phyloP scores from a whole-genome alignment of 2,113 vertebrate species.

The Melanerpes aurifrons region DNA sequence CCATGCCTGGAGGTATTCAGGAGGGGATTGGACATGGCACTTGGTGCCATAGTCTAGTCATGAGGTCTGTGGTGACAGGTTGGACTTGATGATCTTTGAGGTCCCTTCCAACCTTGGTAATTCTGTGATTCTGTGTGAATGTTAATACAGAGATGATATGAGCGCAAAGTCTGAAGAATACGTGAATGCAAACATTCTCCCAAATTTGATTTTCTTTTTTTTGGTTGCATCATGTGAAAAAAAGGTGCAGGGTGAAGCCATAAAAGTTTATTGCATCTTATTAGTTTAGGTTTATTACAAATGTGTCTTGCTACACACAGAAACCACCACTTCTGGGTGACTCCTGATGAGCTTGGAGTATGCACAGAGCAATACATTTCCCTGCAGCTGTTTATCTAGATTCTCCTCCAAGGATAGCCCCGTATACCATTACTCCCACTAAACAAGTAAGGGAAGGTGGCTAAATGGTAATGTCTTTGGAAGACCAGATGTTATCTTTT shows the following conservation, averaged over 20 bases:
- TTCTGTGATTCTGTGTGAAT: neutral
- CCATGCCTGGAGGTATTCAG: too few relatives aligned
- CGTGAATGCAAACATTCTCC: neutral
- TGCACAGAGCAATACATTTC: neutral
- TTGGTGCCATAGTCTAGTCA: too few relatives aligned
- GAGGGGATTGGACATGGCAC: too few relatives aligned
- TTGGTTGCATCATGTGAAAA: neutral
- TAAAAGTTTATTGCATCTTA: neutral
- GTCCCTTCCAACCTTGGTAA: too few relatives aligned
- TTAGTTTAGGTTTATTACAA: neutral
- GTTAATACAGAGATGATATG: neutral
- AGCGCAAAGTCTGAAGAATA: neutral
- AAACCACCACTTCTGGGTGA: neutral
- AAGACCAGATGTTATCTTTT: neutral
- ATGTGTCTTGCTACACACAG: neutral
- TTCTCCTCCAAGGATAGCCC: neutral
- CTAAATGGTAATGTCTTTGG: neutral
- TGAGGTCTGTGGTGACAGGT: too few relatives aligned
- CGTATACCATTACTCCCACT: neutral
- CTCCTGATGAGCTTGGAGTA: neutral
- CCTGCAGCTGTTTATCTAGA: neutral
- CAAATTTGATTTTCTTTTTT: neutral
- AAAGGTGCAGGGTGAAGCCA: neutral
- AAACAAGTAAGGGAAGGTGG: neutral
- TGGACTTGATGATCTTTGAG: too few relatives aligned